Conservation (phyloP, 2,797 vertebrate species). For the Microchirus variegatus region DNA sequence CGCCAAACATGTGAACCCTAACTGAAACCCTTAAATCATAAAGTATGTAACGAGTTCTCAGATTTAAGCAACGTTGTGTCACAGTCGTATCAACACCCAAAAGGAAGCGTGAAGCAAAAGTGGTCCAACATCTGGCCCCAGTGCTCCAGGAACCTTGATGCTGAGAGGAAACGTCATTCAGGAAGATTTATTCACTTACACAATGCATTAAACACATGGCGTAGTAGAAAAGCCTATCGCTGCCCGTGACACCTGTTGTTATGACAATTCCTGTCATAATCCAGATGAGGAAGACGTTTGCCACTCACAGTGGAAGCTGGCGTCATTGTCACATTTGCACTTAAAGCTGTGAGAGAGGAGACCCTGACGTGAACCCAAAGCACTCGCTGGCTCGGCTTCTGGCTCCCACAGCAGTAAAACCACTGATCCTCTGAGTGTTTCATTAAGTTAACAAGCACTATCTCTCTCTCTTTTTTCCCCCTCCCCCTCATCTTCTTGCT, state of each 20-base stretch:
- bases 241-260: conserved; percentile 51
- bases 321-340: conserved; percentile 70
- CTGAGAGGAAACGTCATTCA: conserved; percentile 16
- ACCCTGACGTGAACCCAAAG: conserved; percentile 60
- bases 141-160: not conserved
- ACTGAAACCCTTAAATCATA: conserved; percentile 1
- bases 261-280: conserved; percentile 32
- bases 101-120: not conserved
- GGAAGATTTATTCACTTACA: conserved; percentile 11
- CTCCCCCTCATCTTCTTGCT: not conserved
- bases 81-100: conserved; percentile 10
- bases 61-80: conserved; percentile 3
- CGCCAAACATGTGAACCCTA: not conserved
- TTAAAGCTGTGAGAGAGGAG: conserved; percentile 48
- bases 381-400: conserved; percentile 46
- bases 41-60: conserved; percentile 3
- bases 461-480: conserved; percentile 11
- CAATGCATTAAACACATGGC: conserved; percentile 15
- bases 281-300: conserved; percentile 35
- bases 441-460: conserved; percentile 62
- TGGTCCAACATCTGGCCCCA: conserved; percentile 15
- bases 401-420: conserved; percentile 58
- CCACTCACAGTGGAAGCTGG: conserved; percentile 49
- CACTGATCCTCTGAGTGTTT: conserved; percentile 64
- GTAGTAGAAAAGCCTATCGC: not conserved